Conservation (phyloP, 2,888 invertebrate genomes). For the Acanthosepion lycidas region DNA sequence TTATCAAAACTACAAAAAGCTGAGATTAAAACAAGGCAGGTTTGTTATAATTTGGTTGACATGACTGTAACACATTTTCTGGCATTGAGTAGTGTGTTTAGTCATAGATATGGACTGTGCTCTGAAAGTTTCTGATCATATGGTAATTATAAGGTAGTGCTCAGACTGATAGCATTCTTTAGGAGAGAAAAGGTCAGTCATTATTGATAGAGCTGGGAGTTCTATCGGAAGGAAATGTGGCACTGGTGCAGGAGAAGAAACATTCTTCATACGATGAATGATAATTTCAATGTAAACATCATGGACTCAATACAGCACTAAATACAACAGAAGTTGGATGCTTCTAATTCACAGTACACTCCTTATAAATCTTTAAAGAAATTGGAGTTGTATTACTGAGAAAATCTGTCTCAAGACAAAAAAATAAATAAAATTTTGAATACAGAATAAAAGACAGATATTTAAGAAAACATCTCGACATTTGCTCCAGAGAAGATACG, state of each 20-base stretch:
- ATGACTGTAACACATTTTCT: neutral
- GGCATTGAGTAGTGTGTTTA: neutral
- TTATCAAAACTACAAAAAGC: neutral
- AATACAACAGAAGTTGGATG: neutral
- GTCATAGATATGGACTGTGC: neutral
- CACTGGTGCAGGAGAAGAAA: neutral
- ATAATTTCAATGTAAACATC: conserved; percentile 11
- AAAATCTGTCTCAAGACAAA: neutral
- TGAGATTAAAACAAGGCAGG: neutral
- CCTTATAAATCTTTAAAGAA: conserved; percentile 9
- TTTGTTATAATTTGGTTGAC: neutral
- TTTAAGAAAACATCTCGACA: neutral
- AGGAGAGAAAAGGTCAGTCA: neutral
- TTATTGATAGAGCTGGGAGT: conserved; percentile 20
- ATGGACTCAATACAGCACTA: neutral
- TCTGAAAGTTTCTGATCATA: neutral
- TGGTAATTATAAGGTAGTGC: neutral
- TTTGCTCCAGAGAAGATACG: neutral
- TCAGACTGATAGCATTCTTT: conserved; percentile 8
- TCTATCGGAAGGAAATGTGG: neutral
- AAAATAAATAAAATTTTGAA: neutral
- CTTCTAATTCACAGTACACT: neutral
- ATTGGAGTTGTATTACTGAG: neutral
- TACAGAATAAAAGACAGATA: neutral
- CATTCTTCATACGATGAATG: neutral